These are phyloP conservation scores for Drosophila setifemur DNA, from an alignment of 1,140 invertebrate species.

Conservation along the genomic window DNA sequence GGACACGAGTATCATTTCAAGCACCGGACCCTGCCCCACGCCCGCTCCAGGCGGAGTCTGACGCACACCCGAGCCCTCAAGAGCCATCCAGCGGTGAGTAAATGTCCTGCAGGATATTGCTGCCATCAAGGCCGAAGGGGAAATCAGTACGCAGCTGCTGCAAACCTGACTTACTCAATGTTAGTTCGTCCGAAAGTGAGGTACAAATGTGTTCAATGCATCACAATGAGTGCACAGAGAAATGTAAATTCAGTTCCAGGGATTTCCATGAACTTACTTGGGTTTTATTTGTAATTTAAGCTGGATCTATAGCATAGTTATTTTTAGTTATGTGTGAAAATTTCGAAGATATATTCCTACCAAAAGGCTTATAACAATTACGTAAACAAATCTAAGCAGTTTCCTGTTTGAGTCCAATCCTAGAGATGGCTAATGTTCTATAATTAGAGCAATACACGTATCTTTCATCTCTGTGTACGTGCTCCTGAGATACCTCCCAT, in stretches of 20 bases:
- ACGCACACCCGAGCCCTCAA: constrained; percentile 93
- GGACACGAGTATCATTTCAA: constrained; percentile 95
- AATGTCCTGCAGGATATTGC: not conserved
- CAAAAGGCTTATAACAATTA: too few species aligned
- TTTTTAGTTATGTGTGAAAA: too few species aligned
- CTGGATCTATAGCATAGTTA: too few species aligned
- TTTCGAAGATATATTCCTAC: too few species aligned
- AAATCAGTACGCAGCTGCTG: not conserved
- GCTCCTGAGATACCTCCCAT: not conserved
- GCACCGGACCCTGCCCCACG: constrained; percentile 93
- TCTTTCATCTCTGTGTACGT: not conserved
- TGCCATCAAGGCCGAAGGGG: constrained; percentile 2
- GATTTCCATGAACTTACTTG: too few species aligned
- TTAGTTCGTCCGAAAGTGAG: not conserved
- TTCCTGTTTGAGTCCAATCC: too few species aligned
- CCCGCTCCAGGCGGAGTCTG: constrained; percentile 91
- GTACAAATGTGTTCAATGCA: constrained; percentile 9
- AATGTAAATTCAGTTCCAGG: too few species aligned
- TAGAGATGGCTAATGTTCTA: too few species aligned
- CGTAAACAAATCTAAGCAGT: too few species aligned
- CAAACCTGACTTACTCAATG: not conserved
- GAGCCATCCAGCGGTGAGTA: constrained; percentile 94
- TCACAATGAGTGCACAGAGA: too few species aligned
- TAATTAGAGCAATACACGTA: not conserved
- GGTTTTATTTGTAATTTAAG: too few species aligned